phyloP scores from a whole-genome alignment of 2,113 vertebrate genomes.

The Shinisaurus crocodilurus region DNA sequence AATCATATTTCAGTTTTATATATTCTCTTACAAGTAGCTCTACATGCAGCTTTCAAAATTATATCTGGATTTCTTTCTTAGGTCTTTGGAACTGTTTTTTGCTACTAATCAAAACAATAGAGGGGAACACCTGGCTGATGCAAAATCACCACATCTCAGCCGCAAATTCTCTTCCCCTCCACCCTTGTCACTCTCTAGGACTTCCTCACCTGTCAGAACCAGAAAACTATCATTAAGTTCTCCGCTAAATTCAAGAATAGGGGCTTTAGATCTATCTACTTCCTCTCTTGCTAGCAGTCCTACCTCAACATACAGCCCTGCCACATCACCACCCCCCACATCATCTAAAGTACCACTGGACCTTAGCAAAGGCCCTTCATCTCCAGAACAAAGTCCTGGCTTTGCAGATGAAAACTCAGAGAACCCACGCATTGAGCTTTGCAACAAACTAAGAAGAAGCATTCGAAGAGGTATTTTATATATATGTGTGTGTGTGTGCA shows the following conservation, averaged over 20 bases:
- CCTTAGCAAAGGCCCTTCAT: conserved; percentile 82
- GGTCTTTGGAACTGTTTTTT: conserved; percentile 97
- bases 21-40: neutral
- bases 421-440: conserved; percentile 85
- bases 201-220: conserved; percentile 89
- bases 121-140: conserved; percentile 86
- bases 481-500: neutral
- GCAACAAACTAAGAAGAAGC: conserved; percentile 90
- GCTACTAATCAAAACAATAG: conserved; percentile 92
- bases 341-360: conserved; percentile 81
- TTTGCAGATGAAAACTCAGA: conserved; percentile 82
- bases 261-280: conserved; percentile 87
- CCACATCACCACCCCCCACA: conserved; percentile 83
- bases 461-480: conserved; percentile 86
- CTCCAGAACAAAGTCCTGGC: conserved; percentile 87
- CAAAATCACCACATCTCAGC: conserved; percentile 91
- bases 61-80: conserved; percentile 54
- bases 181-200: conserved; percentile 88
- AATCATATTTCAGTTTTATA: neutral
- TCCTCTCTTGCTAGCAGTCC: conserved; percentile 83
- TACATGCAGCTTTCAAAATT: neutral
- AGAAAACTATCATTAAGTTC: conserved; percentile 95
- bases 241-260: conserved; percentile 85
- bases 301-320: conserved; percentile 81
- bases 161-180: conserved; percentile 98